Evolutionary conservation across 2,797 vertebrate genomes (phyloP), one percentile per base, ranked within the genome.

Genomic region (Parotocinclus haroldoi): DNA sequence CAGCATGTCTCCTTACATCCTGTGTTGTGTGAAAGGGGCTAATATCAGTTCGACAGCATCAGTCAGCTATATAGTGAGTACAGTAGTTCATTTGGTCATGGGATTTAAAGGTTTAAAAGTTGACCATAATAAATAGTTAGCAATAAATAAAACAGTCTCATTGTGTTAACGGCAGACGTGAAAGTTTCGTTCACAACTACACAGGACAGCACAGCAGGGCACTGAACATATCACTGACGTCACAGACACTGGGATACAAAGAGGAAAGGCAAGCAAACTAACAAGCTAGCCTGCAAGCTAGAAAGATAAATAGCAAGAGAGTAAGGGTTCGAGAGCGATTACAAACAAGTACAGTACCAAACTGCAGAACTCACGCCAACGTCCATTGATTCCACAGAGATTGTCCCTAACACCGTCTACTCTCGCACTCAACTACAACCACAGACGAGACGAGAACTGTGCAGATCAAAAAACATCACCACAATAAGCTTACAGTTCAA

Each of bases 11-110:
- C 27, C 5, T 2, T 27, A 27, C 27, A 27, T 44, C 40, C 40
- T 44, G 40, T n/a, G 40, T 9, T 44, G 48, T 50, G 13, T 50
- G 9, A 50, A 50, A 50, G 13, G 46, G 46, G 46, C 46, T 48
- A 14, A 40, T 53, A 27, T 42, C 7, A 40, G 46, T 59, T 56
- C 19, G 14, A 58, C 39, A 71, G 40, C 61, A 45, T 45, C 27
- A 12, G 36, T 39, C 37, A 54, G 68, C 68, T 69, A 69, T 53
- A 58, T 89, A 85, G 7, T 37, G 48, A 95, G 92, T 76, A 84
- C 92, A 98, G 95, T 97, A 95, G 96, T 95, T 94, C 93, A 95
- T 89, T 92, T 93, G 90, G 88, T 91, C 88, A 89, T 91, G 90
- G 89, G 88, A 92, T 90, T 87, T 85, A 86, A 85, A 27, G 56